phyloP scores from a whole-genome alignment of 2,888 invertebrate genomes.

The Drosophila nigricruria region DNA sequence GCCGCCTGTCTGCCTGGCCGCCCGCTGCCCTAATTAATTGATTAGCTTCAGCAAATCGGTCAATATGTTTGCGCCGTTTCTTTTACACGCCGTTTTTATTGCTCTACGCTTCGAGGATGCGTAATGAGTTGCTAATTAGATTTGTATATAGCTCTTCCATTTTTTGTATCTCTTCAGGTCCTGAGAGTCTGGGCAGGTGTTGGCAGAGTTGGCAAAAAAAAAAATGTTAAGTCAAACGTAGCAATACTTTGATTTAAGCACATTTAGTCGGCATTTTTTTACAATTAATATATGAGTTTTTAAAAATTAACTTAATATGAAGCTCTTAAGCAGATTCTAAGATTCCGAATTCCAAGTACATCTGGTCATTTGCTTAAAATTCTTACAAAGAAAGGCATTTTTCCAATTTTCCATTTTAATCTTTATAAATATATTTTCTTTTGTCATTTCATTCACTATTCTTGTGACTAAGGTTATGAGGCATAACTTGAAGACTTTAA shows the following conservation, averaged over 20 bases:
- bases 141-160: conserved; percentile 66
- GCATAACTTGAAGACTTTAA: too few species aligned
- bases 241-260: background rate
- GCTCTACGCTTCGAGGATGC: conserved; percentile 39
- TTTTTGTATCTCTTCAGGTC: conserved; percentile 20
- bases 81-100: conserved; percentile 54
- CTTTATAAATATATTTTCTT: too few species aligned
- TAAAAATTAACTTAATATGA: too few species aligned
- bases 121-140: conserved; percentile 84
- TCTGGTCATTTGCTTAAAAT: too few species aligned
- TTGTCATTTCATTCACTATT: too few species aligned
- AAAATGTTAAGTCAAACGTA: conserved; percentile 16
- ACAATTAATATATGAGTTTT: background rate
- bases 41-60: conserved; percentile 85
- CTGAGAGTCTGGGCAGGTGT: conserved; percentile 49
- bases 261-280: background rate
- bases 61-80: conserved; percentile 77
- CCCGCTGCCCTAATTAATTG: conserved; percentile 82
- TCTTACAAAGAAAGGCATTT: too few species aligned
- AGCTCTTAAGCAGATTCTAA: too few species aligned
- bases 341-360: too few species aligned
- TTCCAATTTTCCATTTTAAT: too few species aligned
- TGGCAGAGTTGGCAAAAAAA: background rate
- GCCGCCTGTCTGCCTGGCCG: conserved; percentile 2
- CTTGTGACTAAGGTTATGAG: too few species aligned